A percentile compares a stretch with the other conserved stretches of the same genome.
Evolutionary conservation across 2,888 invertebrate species (phyloP).

Genomic region (Conistra vaccinii): DNA sequence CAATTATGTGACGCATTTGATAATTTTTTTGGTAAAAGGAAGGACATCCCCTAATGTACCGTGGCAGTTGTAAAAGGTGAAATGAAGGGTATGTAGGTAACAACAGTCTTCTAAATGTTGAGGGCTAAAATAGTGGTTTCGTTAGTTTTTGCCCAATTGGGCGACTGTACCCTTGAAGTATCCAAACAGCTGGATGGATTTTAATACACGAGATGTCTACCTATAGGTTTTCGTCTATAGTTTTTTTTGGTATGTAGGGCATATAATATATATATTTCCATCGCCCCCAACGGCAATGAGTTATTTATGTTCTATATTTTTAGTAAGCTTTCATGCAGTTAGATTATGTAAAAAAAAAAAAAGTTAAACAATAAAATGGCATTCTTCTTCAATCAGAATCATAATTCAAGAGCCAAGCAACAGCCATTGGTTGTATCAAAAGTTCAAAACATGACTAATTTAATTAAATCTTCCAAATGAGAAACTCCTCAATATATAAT

Average conservation of each 20-base stretch:
- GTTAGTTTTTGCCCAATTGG: background rate
- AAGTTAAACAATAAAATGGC: background rate
- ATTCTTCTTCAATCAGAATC: background rate
- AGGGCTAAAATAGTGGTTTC: background rate
- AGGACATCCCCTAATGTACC: background rate
- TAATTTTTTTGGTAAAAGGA: conserved; percentile 1
- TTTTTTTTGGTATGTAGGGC: too few relatives aligned
- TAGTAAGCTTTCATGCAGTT: too few relatives aligned
- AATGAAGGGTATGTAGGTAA: background rate
- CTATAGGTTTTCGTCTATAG: too few relatives aligned
- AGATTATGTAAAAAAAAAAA: too few relatives aligned
- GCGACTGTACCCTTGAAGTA: background rate
- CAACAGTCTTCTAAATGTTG: background rate
- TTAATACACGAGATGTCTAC: background rate
- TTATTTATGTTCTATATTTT: too few relatives aligned
- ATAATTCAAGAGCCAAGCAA: background rate
- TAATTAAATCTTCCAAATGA: conserved; percentile 12
- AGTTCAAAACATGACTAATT: background rate
- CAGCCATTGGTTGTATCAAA: background rate
- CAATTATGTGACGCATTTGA: conserved; percentile 29
- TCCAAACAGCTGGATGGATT: background rate
- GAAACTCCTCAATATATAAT: background rate
- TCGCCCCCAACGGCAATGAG: too few relatives aligned
- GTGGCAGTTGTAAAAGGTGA: too few relatives aligned
- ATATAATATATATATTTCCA: too few relatives aligned